A percentile compares a stretch with the other conserved stretches of the same genome.
Evolutionary conservation across 2,888 invertebrate species (phyloP).

Genomic region (Hirtodrosophila alboralis): DNA sequence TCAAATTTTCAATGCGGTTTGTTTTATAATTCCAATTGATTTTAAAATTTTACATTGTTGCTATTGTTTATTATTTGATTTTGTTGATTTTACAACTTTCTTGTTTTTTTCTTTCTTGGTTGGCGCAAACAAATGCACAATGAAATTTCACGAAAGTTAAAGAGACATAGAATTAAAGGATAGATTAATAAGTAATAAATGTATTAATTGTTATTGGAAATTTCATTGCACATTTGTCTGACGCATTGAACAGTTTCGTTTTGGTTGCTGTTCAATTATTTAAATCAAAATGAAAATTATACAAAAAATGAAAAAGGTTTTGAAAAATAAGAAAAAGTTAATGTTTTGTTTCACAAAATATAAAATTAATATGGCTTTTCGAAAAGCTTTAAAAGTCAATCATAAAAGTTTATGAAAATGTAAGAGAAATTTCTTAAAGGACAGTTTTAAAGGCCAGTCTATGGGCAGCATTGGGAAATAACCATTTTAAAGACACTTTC

Average conservation of each 20-base stretch:
- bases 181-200: neutral
- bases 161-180: slow-evolving; percentile 5
- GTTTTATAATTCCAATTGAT: slow-evolving; percentile 19
- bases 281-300: slow-evolving; percentile 26
- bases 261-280: slow-evolving; percentile 17
- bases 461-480: slow-evolving; percentile 36
- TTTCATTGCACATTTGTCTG: slow-evolving; percentile 49
- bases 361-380: slow-evolving; percentile 72
- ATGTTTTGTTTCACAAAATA: slow-evolving; percentile 29
- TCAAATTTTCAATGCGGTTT: slow-evolving; percentile 5
- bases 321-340: slow-evolving; percentile 24
- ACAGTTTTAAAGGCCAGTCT: slow-evolving; percentile 44
- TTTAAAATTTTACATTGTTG: slow-evolving; percentile 26
- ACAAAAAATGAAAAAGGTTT: slow-evolving; percentile 5
- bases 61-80: slow-evolving; percentile 49
- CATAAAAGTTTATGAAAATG: slow-evolving; percentile 34
- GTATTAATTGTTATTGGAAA: slow-evolving; percentile 11
- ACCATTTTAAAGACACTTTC: slow-evolving; percentile 21
- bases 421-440: slow-evolving; percentile 15
- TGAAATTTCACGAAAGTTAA: slow-evolving; percentile 39
- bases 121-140: slow-evolving; percentile 51
- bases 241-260: slow-evolving; percentile 26
- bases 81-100: slow-evolving; percentile 14
- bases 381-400: slow-evolving; percentile 75
- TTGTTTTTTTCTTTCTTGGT: slow-evolving; percentile 22